phyloP scores from a whole-genome alignment of 2,888 invertebrate species.

The Gerosis bhagava region DNA sequence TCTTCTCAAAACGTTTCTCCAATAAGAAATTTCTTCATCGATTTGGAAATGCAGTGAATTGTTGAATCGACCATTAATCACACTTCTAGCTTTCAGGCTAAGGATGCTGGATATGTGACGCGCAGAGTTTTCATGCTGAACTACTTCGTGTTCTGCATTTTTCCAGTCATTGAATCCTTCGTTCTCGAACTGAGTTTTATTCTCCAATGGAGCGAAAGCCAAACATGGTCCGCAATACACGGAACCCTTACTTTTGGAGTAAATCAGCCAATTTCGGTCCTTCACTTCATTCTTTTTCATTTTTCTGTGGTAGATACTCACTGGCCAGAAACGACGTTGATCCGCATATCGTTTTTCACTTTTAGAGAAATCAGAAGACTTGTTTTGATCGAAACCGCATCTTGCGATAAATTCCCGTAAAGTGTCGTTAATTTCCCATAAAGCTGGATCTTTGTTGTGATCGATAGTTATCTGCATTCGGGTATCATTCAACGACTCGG shows the following conservation, averaged over 20 bases:
- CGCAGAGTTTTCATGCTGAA: not conserved
- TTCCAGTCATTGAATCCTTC: conserved; percentile 38
- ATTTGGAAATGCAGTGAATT: too few species aligned
- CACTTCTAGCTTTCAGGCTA: not conserved
- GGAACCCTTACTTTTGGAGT: not conserved
- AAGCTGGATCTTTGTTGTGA: too few species aligned
- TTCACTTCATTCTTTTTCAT: not conserved
- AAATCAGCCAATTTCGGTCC: not conserved
- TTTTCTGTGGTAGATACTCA: not conserved
- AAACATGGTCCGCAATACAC: not conserved
- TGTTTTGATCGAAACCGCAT: not conserved
- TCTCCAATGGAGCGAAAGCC: not conserved
- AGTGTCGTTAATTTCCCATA: not conserved
- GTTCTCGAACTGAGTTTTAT: conserved; percentile 29
- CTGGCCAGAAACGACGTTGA: too few species aligned
- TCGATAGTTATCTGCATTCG: too few species aligned
- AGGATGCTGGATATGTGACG: not conserved
- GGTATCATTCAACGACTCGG: too few species aligned
- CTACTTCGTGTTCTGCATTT: conserved; percentile 27
- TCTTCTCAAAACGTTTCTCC: not conserved
- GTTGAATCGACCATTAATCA: not conserved
- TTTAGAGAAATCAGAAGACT: too few species aligned
- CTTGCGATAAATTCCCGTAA: not conserved
- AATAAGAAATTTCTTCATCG: not conserved
- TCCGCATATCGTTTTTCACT: too few species aligned